phyloP scores from a whole-genome alignment of 1,140 invertebrate species.

The Phortica variegata region DNA sequence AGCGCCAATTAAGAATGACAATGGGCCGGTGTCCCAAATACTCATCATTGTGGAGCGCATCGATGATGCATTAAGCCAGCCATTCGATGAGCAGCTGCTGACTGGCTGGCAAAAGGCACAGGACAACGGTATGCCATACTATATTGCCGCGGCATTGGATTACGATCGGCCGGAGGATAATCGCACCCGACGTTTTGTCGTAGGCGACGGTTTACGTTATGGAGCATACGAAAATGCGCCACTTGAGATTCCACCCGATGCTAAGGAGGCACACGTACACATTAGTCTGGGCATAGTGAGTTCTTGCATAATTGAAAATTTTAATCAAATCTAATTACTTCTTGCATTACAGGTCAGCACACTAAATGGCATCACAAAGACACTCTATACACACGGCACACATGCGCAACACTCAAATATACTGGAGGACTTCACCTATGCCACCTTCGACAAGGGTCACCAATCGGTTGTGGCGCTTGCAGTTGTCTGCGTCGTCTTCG shows the following conservation, averaged over 20 bases:
- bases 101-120: slow-evolving; percentile 64
- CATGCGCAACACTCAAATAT: slow-evolving; percentile 42
- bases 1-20: slow-evolving; percentile 66
- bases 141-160: slow-evolving; percentile 75
- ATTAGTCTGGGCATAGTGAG: slow-evolving; percentile 71
- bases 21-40: slow-evolving; percentile 72
- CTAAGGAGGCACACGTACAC: slow-evolving; percentile 64
- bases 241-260: slow-evolving; percentile 56
- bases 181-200: slow-evolving; percentile 65
- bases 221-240: slow-evolving; percentile 79
- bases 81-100: slow-evolving; percentile 59
- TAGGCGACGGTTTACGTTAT: slow-evolving; percentile 75
- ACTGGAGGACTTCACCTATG: slow-evolving; percentile 43
- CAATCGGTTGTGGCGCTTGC: slow-evolving; percentile 59
- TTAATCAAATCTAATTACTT: too few species aligned
- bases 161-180: slow-evolving; percentile 44
- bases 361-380: slow-evolving; percentile 64
- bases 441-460: slow-evolving; percentile 48
- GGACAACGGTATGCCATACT: slow-evolving; percentile 69
- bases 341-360: slow-evolving; percentile 59
- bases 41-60: slow-evolving; percentile 67
- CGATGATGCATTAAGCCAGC: slow-evolving; percentile 63
- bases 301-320: slow-evolving; percentile 1
- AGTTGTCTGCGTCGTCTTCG: slow-evolving; percentile 65
- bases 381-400: slow-evolving; percentile 66